Percentiles rank a stretch among this genome's conserved stretches.
These are phyloP conservation scores for Barypeithes pellucidus DNA, from an alignment of 2,888 invertebrate species.

Conservation along the genomic window DNA sequence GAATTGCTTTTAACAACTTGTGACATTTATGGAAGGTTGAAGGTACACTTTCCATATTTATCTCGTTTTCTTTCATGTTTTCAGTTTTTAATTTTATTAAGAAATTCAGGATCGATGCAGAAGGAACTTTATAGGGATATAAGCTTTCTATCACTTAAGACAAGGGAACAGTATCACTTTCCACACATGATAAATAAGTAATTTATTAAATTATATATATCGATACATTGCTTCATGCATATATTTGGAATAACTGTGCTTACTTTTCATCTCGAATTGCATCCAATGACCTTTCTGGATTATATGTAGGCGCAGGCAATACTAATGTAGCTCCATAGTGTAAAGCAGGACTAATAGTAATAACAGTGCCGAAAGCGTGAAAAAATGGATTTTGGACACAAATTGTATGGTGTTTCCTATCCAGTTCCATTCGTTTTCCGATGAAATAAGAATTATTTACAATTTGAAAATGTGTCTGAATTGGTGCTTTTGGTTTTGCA, in stretches of 20 bases:
- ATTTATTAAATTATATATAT: no score
- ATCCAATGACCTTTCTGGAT: conserved; percentile 76
- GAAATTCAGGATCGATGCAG: no score
- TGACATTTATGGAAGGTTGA: no score
- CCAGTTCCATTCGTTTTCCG: conserved; percentile 72
- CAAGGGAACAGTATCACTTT: no score
- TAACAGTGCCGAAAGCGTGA: conserved; percentile 85
- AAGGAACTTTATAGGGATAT: no score
- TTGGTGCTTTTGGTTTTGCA: conserved; percentile 82
- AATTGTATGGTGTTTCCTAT: conserved; percentile 72
- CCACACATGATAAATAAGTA: no score
- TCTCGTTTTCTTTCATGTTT: no score
- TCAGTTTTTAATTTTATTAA: no score
- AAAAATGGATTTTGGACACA: conserved; percentile 85
- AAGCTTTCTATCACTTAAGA: no score
- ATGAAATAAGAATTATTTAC: conserved; percentile 84
- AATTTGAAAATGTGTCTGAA: conserved; percentile 80
- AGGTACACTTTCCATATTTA: no score
- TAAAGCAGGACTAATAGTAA: conserved; percentile 75
- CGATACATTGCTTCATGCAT: no score
- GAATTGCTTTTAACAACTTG: no score
- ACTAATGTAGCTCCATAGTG: conserved; percentile 77
- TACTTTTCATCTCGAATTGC: conserved; percentile 80
- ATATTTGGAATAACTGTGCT: conserved; percentile 51
- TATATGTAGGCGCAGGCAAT: conserved; percentile 75